Percentiles rank a stretch among this genome's conserved stretches.
These are phyloP conservation scores for Tetramorium bicarinatum DNA, from an alignment of 2,888 invertebrate species.

Conservation along the genomic window DNA sequence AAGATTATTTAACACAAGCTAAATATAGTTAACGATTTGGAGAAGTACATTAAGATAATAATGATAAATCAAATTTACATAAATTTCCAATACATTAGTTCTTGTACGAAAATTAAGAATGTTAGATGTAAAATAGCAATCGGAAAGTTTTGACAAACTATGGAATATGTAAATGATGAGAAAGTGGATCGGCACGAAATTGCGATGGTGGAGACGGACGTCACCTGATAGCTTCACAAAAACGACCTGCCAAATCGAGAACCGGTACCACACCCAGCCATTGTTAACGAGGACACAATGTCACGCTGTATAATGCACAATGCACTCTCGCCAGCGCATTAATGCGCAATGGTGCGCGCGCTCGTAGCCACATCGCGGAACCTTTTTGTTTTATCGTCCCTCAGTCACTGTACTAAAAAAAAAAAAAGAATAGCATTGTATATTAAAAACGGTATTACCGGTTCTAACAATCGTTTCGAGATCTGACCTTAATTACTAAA, in stretches of 20 bases:
- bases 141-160: constrained; percentile 45
- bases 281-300: constrained; percentile 78
- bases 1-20: neutral
- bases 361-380: constrained; percentile 27
- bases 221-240: constrained; percentile 61
- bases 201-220: constrained; percentile 60
- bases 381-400: neutral
- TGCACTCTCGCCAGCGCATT: constrained; percentile 73
- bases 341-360: constrained; percentile 71
- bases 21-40: neutral
- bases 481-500: neutral
- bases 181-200: constrained; percentile 14
- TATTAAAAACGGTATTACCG: constrained; percentile 11
- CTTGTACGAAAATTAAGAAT: neutral
- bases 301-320: constrained; percentile 77
- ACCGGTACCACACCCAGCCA: constrained; percentile 73
- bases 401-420: constrained; percentile 4
- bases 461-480: neutral
- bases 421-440: neutral
- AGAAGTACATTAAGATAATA: neutral
- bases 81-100: neutral
- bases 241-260: constrained; percentile 71
- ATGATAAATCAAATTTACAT: neutral
- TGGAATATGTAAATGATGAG: constrained; percentile 48
- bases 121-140: neutral